phyloP scores from a whole-genome alignment of 2,797 vertebrate genomes.

The Pteronotus mesoamericanus region DNA sequence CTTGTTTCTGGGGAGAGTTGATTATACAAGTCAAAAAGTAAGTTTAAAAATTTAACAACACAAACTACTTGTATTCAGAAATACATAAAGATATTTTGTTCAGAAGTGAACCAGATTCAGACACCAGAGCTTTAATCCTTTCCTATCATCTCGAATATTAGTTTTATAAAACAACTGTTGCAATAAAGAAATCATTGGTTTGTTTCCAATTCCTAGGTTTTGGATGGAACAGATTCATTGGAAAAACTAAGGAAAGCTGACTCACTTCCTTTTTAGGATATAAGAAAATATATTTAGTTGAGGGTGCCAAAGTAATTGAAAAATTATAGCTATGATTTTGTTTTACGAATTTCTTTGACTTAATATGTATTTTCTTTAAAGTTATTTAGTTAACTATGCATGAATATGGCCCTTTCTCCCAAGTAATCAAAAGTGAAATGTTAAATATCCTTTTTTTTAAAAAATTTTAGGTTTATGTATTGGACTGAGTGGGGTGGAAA shows the following conservation, averaged over 20 bases:
- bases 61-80: conserved; percentile 19
- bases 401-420: not conserved
- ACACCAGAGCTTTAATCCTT: not conserved
- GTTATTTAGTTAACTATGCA: conserved; percentile 5
- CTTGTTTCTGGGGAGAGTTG: conserved; percentile 16
- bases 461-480: conserved; percentile 98
- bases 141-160: conserved; percentile 19
- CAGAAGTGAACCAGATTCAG: conserved; percentile 21
- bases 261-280: conserved; percentile 54
- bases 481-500: conserved; percentile 99
- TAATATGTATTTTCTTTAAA: not conserved
- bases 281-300: conserved; percentile 7
- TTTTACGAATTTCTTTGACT: conserved; percentile 42
- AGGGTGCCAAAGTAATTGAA: conserved; percentile 46
- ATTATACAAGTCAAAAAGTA: conserved; percentile 29
- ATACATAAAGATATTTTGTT: conserved; percentile 19
- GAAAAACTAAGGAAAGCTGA: conserved; percentile 63
- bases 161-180: conserved; percentile 52
- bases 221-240: conserved; percentile 50
- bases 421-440: conserved; percentile 7
- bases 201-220: conserved; percentile 50
- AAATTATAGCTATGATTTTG: conserved; percentile 34
- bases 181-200: conserved; percentile 39
- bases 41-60: conserved; percentile 31
- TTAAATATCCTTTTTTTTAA: conserved; percentile 35